Base-by-base conservation (phyloP, 2,113 vertebrate genomes). In the Ploceus nigricollis region DNA sequence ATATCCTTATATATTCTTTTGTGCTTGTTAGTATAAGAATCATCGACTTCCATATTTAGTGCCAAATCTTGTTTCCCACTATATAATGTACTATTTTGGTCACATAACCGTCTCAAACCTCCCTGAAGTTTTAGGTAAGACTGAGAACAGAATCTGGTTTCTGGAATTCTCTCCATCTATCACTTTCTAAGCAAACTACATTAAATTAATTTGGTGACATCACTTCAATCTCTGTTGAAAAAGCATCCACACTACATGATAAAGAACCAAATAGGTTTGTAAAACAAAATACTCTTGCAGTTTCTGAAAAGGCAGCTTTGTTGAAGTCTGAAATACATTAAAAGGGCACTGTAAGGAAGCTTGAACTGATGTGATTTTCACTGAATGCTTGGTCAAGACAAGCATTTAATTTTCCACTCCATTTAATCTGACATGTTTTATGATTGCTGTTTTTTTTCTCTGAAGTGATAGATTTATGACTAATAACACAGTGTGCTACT, bases 331-430 rank as follows among this genome's bases (percentile, higher is more conserved):
- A 95, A 80, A 79, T 25, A 78, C 57, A 78, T 37, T 72, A 63
- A 89, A 93, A 93, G 69, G 66, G 37, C 45, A 87, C 27, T 10
- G 25, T 61, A 75, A 82, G 64, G 75, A 89, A 88, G 42, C 63
- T 71, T 80, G 68, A 91, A 89, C 68, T 88, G 88, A 78, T 0
- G 3, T 53, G 86, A 80, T 93, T 58, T 73, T 82, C 71, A 87
- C 47, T 76, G 79, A 87, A 91, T 1, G 15, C 76, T 57, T 94
- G 84, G 90, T 73, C 84, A 93, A 88, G 82, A 85, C 76, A 93
- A 94, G 69, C 58, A 82, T 89, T 94, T 90, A 91, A 86, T 94
- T 94, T 97, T 94, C 73, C 79, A 72, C 66, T 95, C 76, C 92
- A 95, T 96, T 95, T 94, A 93, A 73, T 68, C 61, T 79, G 89